phyloP scores from a whole-genome alignment of 2,113 vertebrate genomes.

The Piprites chloris region DNA sequence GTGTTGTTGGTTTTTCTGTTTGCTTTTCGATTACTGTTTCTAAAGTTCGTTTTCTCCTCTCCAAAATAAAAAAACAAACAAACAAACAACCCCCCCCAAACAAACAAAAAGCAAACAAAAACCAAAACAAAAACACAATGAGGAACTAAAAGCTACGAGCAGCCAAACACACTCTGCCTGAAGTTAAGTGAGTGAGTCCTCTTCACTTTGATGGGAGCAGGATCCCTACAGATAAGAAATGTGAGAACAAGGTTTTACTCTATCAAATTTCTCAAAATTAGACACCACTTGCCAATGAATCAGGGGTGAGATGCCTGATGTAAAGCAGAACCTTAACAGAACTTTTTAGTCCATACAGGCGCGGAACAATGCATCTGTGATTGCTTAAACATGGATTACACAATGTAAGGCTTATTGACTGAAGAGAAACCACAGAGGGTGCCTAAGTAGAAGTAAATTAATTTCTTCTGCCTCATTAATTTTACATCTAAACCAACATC shows the following conservation, averaged over 20 bases:
- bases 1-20: not conserved
- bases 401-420: not conserved
- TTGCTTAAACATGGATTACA: not conserved
- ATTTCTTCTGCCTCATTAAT: not conserved
- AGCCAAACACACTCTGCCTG: not conserved
- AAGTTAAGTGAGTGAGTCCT: not conserved
- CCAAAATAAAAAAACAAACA: not conserved
- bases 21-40: not conserved
- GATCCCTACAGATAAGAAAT: not conserved
- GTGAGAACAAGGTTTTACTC: not conserved
- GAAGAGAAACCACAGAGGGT: not conserved
- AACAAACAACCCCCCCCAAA: no score
- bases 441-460: not conserved
- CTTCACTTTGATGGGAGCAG: not conserved
- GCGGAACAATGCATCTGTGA: not conserved
- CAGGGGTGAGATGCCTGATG: not conserved
- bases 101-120: no score
- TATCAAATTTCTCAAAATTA: not conserved
- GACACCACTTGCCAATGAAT: not conserved
- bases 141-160: not conserved
- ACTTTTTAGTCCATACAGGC: not conserved
- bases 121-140: not conserved
- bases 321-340: not conserved
- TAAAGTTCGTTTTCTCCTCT: not conserved
- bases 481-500: not conserved